Percentiles rank a stretch among this genome's conserved stretches.
Evolutionary conservation across 2,797 vertebrate species (phyloP).

Genomic region (Brachyalestes nurse): DNA sequence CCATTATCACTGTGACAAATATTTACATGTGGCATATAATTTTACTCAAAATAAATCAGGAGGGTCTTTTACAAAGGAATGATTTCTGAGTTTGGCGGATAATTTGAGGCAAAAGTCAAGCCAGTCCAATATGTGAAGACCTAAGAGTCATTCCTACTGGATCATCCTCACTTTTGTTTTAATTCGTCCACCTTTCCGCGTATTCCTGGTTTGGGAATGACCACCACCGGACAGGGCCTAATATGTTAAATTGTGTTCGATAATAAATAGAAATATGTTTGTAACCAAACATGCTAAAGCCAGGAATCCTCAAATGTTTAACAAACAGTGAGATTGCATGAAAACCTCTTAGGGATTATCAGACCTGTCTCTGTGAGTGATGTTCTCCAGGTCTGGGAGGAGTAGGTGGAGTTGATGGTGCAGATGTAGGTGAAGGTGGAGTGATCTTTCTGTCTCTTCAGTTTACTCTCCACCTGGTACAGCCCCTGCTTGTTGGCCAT

Average conservation of each 20-base stretch:
- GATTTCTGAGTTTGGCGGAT: too few species aligned
- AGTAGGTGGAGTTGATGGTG: slow-evolving; percentile 67
- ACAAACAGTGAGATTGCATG: not conserved
- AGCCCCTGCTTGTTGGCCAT: slow-evolving; percentile 63
- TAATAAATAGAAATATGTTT: too few species aligned
- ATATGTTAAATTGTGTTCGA: too few species aligned
- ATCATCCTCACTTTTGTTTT: not conserved
- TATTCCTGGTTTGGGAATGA: not conserved
- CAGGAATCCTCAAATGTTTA: not conserved
- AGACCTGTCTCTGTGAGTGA: slow-evolving; percentile 76
- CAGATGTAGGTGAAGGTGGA: slow-evolving; percentile 76
- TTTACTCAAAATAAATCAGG: too few species aligned
- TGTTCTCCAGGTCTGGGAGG: slow-evolving; percentile 65
- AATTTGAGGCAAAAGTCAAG: too few species aligned
- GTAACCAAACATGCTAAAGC: too few species aligned
- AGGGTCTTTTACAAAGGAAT: too few species aligned
- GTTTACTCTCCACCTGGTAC: slow-evolving; percentile 72
- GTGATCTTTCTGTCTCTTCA: slow-evolving; percentile 60
- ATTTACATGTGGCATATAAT: too few species aligned
- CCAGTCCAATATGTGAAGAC: too few species aligned
- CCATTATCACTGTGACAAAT: too few species aligned
- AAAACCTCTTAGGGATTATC: not conserved
- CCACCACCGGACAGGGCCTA: too few species aligned
- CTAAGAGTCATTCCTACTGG: too few species aligned
- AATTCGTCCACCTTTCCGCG: not conserved